phyloP scores from a whole-genome alignment of 2,888 invertebrate species.

The Netelia virgata region DNA sequence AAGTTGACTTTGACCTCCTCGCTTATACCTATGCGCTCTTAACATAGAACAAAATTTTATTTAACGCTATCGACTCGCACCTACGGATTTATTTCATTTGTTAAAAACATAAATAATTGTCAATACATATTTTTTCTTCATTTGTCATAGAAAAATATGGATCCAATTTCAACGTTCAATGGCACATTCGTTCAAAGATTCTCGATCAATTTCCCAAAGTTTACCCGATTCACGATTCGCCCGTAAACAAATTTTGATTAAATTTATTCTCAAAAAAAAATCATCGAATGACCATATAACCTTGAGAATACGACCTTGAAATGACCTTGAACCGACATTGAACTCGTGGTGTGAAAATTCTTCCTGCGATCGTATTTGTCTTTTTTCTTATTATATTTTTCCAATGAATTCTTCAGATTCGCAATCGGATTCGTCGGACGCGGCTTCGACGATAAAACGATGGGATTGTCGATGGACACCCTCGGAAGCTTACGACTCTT shows the following conservation, averaged over 20 bases:
- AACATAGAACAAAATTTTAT: not conserved
- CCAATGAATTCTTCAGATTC: slow-evolving; percentile 71
- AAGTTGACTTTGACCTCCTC: slow-evolving; percentile 35
- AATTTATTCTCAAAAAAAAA: not conserved
- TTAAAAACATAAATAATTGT: not conserved
- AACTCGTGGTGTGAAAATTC: not conserved
- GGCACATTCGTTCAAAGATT: not conserved
- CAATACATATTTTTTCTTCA: not conserved
- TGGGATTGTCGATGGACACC: slow-evolving; percentile 81
- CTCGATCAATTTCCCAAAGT: not conserved
- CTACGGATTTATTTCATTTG: not conserved
- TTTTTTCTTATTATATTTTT: not conserved
- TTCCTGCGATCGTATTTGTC: not conserved
- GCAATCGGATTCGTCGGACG: slow-evolving; percentile 79
- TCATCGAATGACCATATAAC: not conserved
- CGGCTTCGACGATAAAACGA: slow-evolving; percentile 79
- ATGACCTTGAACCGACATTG: not conserved
- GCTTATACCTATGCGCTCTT: not conserved
- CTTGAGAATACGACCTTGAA: too few relatives aligned
- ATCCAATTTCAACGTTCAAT: not conserved
- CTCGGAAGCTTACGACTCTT: slow-evolving; percentile 81
- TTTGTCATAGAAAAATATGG: too few relatives aligned
- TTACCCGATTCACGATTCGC: too few relatives aligned
- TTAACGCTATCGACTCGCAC: not conserved
- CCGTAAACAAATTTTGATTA: not conserved